Percentiles rank a stretch among this genome's conserved stretches.
phyloP scores from a whole-genome alignment of 2,888 invertebrate genomes.

The Dusona sp. region DNA sequence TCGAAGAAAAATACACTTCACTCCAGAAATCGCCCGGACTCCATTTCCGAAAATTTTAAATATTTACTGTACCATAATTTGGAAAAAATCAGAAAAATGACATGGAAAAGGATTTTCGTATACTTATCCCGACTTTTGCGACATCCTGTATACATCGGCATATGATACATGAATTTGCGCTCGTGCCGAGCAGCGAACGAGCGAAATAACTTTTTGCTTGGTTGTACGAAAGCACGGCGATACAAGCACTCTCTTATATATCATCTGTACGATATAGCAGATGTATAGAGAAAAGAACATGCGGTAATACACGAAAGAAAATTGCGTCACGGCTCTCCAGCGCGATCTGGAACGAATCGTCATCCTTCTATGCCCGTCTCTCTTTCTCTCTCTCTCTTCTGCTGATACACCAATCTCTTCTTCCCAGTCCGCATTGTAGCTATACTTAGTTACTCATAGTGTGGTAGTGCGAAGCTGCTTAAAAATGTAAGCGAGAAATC shows the following conservation, averaged over 20 bases:
- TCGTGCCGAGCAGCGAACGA: slow-evolving; percentile 59
- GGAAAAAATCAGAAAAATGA: neutral
- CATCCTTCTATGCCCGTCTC: slow-evolving; percentile 17
- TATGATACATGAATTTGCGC: slow-evolving; percentile 24
- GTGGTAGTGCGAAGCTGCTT: slow-evolving; percentile 48
- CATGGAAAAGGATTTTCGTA: neutral
- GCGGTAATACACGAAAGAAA: slow-evolving; percentile 62
- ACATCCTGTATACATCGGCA: neutral
- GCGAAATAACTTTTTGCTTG: slow-evolving; percentile 47
- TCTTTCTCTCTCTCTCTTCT: slow-evolving; percentile 25
- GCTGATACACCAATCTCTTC: slow-evolving; percentile 44
- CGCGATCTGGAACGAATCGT: slow-evolving; percentile 72
- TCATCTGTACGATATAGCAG: slow-evolving; percentile 39
- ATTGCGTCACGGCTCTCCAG: slow-evolving; percentile 69
- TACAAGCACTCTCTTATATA: slow-evolving; percentile 29
- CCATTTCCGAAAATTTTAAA: neutral
- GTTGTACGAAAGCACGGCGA: slow-evolving; percentile 25
- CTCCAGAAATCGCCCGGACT: too few species aligned
- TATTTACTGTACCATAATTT: neutral
- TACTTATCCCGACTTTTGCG: neutral
- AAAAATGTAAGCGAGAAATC: slow-evolving; percentile 60
- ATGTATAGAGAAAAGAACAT: slow-evolving; percentile 26
- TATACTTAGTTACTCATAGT: slow-evolving; percentile 1
- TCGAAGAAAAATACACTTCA: too few species aligned
- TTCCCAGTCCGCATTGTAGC: slow-evolving; percentile 32